Base-by-base conservation (phyloP, 2,113 vertebrate genomes). In the Semicossyphus pulcher region DNA sequence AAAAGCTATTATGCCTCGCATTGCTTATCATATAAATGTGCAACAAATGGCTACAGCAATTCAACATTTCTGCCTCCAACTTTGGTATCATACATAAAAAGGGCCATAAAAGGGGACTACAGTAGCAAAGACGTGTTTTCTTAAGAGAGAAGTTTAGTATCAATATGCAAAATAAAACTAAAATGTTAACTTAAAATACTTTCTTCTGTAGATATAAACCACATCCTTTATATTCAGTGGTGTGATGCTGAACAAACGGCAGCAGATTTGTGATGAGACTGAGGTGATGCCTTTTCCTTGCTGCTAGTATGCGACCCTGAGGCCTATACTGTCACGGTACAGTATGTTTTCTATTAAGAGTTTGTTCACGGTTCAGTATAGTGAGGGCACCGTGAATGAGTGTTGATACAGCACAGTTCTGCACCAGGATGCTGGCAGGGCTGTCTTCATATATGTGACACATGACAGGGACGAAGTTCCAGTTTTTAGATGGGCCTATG, bases 321-420 rank as follows among this genome's bases (percentile, higher is more conserved):
- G 29, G 18, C 21, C 18, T 36, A 21, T 34, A 29, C 59, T 59
- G 54, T 78, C 72, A 62, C 51, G 42, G 59, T 47, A 32, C 31
- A 52, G 48, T 52, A 41, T 76, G 41, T 72, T 76, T 72, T 1
- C 72, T 58, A 68, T 80, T 75, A 72, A n/a, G 73, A 65, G 49
- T 56, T 34, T 45, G 48, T 82, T 80, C 72, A 79, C 15, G 49
- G 52, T 73, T 72, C 45, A 69, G 45, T 41, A n/a, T 18, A 44
- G 16, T 44, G 18, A 3, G 7, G 18, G 18, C 16, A 37, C 62
- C 53, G 57, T 63, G 61, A 29, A 53, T n/a, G 69, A 62, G 26
- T 3, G 47, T 28, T 49, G 34, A 64, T 63, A 37, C 21, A 60
- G 47, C 52, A 51, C 5, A 26, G 14, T 18, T 20, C 61, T 31